Base-by-base conservation (phyloP, 2,113 vertebrate genomes). In the Synodontis membranacea region DNA sequence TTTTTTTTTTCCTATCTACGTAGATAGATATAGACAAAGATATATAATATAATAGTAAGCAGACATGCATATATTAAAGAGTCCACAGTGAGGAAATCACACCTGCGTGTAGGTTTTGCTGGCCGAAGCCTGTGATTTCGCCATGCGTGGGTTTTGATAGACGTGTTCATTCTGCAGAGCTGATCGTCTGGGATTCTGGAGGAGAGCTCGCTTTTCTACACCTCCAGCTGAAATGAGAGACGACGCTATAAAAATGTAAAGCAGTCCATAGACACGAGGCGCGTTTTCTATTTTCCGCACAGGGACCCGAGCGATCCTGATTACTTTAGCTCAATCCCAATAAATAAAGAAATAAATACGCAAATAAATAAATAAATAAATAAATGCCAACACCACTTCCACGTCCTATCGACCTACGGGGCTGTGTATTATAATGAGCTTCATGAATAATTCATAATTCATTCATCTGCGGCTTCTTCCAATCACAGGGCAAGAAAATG, bases 91-190 rank as follows among this genome's bases (percentile, higher is more conserved):
- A 76, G 74, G 44, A 50, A 19, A 31, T 52, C 44, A 31, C 21
- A 74, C 76, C 54, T 75, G 52, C 17, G 23, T 48, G 83, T 68
- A 64, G 52, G 44, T 64, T 70, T 74, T 64, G 75, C 82, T 34
- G 79, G 56, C 56, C 23, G 54, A 50, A 74, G 62, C 46, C 80
- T 79, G 48, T 83, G 48, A 86, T 88, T 86, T 82, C 25, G 5
- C 56, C 75, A 17, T 80, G 88, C 37, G 88, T 84, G 56, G 84
- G 88, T 23, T 84, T 76, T 80, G 86, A 85, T 70, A 42, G 78
- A 60, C 37, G 62, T 21, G 31, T 52, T 62, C 48, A 34, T 52
- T 80, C 87, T 48, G n/a, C 78, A 52, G n/a, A 37, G 52, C 37
- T 28, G 42, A 60, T 79, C 66, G 78, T 87, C 60, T 60, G 15